These are phyloP conservation scores for Engraulis encrasicolus DNA, from an alignment of 2,113 vertebrate genomes.

Conservation along the genomic window DNA sequence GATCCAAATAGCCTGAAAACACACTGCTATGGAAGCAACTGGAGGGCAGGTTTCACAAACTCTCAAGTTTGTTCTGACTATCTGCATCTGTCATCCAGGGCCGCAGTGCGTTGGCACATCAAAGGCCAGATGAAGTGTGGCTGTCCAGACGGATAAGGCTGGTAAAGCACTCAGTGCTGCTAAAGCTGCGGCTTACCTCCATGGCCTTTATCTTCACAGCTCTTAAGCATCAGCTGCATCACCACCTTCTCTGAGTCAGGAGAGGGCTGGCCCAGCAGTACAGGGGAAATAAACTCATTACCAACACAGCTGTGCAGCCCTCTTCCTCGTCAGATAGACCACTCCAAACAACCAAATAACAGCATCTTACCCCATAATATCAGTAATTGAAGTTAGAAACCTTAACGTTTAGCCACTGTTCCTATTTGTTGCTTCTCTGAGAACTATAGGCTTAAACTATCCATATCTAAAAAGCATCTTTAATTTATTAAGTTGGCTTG, in stretches of 20 bases:
- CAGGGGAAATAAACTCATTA: conserved; percentile 31
- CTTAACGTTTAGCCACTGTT: background rate
- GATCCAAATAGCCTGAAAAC: conserved; percentile 10
- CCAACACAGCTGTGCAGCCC: conserved; percentile 33
- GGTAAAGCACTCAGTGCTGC: conserved; percentile 66
- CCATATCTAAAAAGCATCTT: no score
- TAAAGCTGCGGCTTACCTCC: conserved; percentile 59
- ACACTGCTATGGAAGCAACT: background rate
- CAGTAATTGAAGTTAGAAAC: no score
- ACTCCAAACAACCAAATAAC: background rate
- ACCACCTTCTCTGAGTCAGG: conserved; percentile 50
- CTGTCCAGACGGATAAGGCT: conserved; percentile 56
- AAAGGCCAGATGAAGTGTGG: conserved; percentile 62
- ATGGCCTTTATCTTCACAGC: conserved; percentile 65
- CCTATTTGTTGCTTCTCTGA: background rate
- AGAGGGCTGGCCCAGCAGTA: conserved; percentile 31
- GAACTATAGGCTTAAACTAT: no score
- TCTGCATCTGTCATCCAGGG: conserved; percentile 55
- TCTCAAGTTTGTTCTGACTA: conserved; percentile 11
- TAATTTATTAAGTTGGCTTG: no score
- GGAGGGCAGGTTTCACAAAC: background rate
- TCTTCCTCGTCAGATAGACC: conserved; percentile 18
- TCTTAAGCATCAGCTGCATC: conserved; percentile 59
- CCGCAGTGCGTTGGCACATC: conserved; percentile 62
- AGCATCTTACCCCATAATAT: background rate